Evolutionary conservation across 2,113 vertebrate species (phyloP), one percentile per base, ranked within the genome.

Genomic region (Donacobius atricapilla): DNA sequence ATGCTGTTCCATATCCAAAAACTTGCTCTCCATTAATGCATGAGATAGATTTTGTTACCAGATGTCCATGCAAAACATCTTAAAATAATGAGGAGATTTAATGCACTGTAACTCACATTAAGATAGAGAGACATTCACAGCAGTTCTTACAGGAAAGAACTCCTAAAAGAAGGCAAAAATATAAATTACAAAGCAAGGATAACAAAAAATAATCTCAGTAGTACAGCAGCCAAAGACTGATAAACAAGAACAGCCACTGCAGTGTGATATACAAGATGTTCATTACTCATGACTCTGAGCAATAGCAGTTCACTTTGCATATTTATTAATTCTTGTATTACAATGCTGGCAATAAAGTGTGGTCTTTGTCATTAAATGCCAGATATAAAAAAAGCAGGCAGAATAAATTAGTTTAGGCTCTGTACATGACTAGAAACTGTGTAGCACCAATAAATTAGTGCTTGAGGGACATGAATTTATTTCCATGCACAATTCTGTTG

Each of bases 261-360:
- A 40, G 61, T 47, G 47, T 39, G 63, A 93, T 83, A 76, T 80
- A 89, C 84, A 91, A 90, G 84, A 92, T 75, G 68, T 84, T 95
- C 80, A 72, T 96, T 93, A 70, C 68, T 91, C 75, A 53, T 88
- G 65, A 91, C 93, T 90, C 79, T 90, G 87, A 96, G 70, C 68
- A 94, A 78, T 54, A 90, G 57, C 64, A 88, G 69, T 70, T 72
- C 90, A 80, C 30, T 94, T 90, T 73, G 76, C 88, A 95, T 95
- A 90, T 96, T 95, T 95, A 97, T 95, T 94, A 94, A 77, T 93
- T 95, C 82, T 79, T 94, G 65, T 85, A 88, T 94, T 96, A 95
- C 75, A 88, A 78, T 50, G 33, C 37, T 80, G 56, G 70, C 79
- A 95, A 79, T 76, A 83, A 88, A 95, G 20, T 21, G 21, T 75